A percentile compares a stretch with the other conserved stretches of the same genome.
These are phyloP conservation scores for Elgaria multicarinata DNA, from an alignment of 2,113 vertebrate species.

Conservation along the genomic window DNA sequence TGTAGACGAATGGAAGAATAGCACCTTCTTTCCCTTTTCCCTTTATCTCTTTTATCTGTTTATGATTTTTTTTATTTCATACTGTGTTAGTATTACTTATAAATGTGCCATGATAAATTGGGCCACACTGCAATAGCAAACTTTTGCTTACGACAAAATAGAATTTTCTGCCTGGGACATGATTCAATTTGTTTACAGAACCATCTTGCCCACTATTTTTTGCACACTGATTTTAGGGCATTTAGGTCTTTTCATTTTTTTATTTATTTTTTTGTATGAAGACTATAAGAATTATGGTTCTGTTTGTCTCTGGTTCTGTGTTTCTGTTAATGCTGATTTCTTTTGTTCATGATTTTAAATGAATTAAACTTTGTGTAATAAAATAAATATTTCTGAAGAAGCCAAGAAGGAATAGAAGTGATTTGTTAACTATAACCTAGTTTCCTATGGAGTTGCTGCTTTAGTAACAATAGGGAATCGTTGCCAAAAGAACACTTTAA, in stretches of 20 bases:
- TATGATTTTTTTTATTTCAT: slow-evolving; percentile 3
- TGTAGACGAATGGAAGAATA: slow-evolving; percentile 1
- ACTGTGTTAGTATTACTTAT: background rate
- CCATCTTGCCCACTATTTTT: background rate
- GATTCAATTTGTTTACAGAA: background rate
- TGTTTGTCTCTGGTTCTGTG: background rate
- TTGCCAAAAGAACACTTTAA: slow-evolving; percentile 5
- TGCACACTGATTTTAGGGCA: background rate
- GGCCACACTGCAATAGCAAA: accelerated
- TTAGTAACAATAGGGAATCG: background rate
- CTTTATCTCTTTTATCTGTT: background rate
- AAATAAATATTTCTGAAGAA: too few relatives aligned
- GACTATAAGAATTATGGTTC: background rate
- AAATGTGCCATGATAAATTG: slow-evolving; percentile 6
- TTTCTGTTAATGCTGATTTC: background rate
- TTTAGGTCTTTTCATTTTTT: background rate
- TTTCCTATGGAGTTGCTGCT: background rate
- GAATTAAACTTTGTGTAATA: background rate
- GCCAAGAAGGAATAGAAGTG: background rate
- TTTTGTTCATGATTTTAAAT: background rate
- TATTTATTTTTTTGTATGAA: background rate
- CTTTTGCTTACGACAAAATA: background rate
- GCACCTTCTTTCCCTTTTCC: slow-evolving; percentile 1
- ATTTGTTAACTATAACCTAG: background rate
- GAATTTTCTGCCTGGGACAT: slow-evolving; percentile 32